phyloP scores from a whole-genome alignment of 1,140 invertebrate species.

The Berghia stephanieae region DNA sequence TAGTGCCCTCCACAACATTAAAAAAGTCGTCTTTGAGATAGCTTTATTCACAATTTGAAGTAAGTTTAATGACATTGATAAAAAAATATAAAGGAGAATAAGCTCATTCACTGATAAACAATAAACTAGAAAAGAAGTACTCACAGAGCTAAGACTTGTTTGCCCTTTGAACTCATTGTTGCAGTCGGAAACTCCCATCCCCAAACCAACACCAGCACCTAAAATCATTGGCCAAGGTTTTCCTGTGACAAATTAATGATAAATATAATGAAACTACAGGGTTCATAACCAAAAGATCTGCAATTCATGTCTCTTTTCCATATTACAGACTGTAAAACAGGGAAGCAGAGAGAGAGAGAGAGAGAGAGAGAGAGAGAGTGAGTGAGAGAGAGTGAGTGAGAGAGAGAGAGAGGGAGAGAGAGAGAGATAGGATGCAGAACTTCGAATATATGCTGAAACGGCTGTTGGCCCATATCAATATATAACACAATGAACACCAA shows the following conservation, averaged over 20 bases:
- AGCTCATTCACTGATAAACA: too few relatives aligned
- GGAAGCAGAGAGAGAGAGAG: neutral
- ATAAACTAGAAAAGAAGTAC: too few relatives aligned
- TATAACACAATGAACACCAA: too few relatives aligned
- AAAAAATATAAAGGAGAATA: too few relatives aligned
- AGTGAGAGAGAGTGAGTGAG: constrained; percentile 8
- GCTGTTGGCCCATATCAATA: neutral
- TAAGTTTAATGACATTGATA: too few relatives aligned
- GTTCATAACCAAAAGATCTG: too few relatives aligned
- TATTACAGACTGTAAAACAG: neutral
- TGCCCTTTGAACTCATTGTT: constrained; percentile 69
- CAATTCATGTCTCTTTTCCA: too few relatives aligned
- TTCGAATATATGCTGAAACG: neutral
- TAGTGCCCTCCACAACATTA: too few relatives aligned
- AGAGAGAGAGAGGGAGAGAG: constrained; percentile 1
- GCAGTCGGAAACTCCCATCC: constrained; percentile 71
- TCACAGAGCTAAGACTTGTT: too few relatives aligned
- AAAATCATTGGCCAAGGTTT: constrained; percentile 64
- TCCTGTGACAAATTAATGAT: constrained; percentile 48
- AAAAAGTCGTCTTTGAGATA: too few relatives aligned
- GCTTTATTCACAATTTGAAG: too few relatives aligned
- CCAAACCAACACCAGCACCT: constrained; percentile 64
- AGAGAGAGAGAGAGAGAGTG: constrained; percentile 4
- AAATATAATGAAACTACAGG: too few relatives aligned
- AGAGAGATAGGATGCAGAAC: neutral